Evolutionary conservation across 2,888 invertebrate species (phyloP), one percentile per base, ranked within the genome.

Genomic region (Smittia sp.): DNA sequence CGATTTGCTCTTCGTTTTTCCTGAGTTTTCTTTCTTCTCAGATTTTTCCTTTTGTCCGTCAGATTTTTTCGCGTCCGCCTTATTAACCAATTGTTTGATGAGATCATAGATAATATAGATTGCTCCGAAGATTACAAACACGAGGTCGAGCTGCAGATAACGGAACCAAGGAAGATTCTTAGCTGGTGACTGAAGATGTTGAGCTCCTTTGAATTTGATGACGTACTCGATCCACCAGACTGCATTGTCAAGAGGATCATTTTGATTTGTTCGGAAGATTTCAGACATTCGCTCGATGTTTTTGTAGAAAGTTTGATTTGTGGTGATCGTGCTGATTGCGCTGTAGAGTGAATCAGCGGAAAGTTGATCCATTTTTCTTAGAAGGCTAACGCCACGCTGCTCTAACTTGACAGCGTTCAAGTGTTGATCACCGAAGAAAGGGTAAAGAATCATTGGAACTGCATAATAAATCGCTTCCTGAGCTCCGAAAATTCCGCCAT

Each of bases 401-500:
- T 77, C 77, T 1, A 79, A 78, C 1, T 79, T 78, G 0, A 77
- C 78, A 3, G 81, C 77, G 76, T 85, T 85, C 74, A 80, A 77
- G 68, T 78, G 77, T 76, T 85, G 85, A 77, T 85, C 85, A 1
- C 83, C 84, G 74, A 77, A 83, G 74, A 84, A 79, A 1, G 85
- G 85, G 46, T 84, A 79, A 18, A 83, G 78, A 1, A 85, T 75
- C 77, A 85, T 80, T 1, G 85, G 84, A 0, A 84, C 80, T 1
- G 82, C 84, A n/a, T 79, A 78, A 74, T 80, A 79, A 22, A 82
- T 79, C 0, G 84, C 83, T 76, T 86, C 86, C 41, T 84, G 81
- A 7, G 84, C 76, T 6, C 86, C 84, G 75, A 86, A 80, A 66
- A 85, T 81, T 24, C 86, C 87, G 1, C 85, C 86, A 77, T 87